These are phyloP conservation scores for Austrofundulus limnaeus DNA, from an alignment of 2,113 vertebrate species.

Conservation along the genomic window DNA sequence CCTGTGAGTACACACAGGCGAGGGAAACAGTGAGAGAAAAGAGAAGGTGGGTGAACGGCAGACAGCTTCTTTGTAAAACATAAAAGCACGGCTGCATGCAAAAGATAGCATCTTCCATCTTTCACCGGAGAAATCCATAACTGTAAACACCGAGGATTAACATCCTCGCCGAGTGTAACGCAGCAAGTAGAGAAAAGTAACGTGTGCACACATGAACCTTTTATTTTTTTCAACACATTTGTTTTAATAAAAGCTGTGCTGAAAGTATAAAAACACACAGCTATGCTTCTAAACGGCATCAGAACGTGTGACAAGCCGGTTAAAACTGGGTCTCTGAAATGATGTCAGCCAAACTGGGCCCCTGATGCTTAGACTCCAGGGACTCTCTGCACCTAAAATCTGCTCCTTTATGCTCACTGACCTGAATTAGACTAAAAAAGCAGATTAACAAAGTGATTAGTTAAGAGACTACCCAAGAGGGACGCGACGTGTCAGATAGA, in stretches of 20 bases:
- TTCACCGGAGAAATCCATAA: conserved; percentile 34
- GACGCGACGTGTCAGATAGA: neutral
- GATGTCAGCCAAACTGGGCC: conserved; percentile 53
- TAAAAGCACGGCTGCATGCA: conserved; percentile 51
- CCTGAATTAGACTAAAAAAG: conserved; percentile 41
- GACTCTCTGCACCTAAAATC: conserved; percentile 45
- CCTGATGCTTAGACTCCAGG: conserved; percentile 44
- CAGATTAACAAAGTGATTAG: neutral
- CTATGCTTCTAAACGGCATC: neutral
- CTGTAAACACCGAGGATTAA: conserved; percentile 13
- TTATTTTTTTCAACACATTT: no score
- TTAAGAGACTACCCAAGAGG: neutral
- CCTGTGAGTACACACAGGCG: conserved; percentile 47
- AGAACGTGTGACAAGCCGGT: neutral
- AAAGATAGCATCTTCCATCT: conserved; percentile 56
- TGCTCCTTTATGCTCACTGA: conserved; percentile 33
- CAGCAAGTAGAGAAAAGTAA: neutral
- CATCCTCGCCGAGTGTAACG: conserved; percentile 7
- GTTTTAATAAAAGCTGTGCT: no score
- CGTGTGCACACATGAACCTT: neutral
- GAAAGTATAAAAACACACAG: no score
- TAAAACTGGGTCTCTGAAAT: conserved; percentile 53
- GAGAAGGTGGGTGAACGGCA: conserved; percentile 59
- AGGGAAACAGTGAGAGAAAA: conserved; percentile 46
- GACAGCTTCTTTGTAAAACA: conserved; percentile 57